A percentile compares a stretch with the other conserved stretches of the same genome.
phyloP scores from a whole-genome alignment of 2,113 vertebrate genomes.

The Hoplias malabaricus region DNA sequence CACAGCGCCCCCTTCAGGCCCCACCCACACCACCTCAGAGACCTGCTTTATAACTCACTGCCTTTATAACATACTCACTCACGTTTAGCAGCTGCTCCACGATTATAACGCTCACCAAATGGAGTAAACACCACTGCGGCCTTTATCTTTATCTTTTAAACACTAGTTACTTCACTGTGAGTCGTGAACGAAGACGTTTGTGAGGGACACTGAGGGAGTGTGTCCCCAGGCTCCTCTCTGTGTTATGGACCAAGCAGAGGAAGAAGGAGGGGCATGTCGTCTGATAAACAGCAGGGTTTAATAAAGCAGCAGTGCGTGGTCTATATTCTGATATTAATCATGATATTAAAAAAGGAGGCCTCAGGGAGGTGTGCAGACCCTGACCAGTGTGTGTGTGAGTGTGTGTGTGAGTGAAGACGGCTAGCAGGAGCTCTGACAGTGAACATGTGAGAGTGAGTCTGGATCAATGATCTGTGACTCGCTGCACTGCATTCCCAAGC shows the following conservation, averaged over 20 bases:
- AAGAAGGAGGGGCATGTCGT: not conserved
- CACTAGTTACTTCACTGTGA: no score
- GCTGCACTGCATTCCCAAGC: not conserved
- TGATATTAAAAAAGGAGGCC: not conserved
- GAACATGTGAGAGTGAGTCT: not conserved
- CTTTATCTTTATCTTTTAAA: no score
- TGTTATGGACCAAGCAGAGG: no score
- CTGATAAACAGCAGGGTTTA: not conserved
- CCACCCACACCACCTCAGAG: no score
- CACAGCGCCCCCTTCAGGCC: no score
- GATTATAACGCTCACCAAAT: no score
- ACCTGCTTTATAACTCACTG: no score
- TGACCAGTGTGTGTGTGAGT: not conserved
- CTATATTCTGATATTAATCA: not conserved
- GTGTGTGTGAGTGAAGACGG: not conserved
- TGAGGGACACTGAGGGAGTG: not conserved
- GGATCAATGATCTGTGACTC: not conserved
- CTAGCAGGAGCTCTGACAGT: not conserved
- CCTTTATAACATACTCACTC: no score
- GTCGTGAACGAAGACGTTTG: no score
- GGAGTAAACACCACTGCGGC: no score
- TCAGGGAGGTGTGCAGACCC: not conserved
- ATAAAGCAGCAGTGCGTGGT: not conserved
- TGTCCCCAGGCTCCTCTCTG: no score
- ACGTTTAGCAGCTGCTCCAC: no score